Evolutionary conservation across 2,113 vertebrate species (phyloP), one percentile per base, ranked within the genome.

Genomic region (Gymnorhina tibicen): DNA sequence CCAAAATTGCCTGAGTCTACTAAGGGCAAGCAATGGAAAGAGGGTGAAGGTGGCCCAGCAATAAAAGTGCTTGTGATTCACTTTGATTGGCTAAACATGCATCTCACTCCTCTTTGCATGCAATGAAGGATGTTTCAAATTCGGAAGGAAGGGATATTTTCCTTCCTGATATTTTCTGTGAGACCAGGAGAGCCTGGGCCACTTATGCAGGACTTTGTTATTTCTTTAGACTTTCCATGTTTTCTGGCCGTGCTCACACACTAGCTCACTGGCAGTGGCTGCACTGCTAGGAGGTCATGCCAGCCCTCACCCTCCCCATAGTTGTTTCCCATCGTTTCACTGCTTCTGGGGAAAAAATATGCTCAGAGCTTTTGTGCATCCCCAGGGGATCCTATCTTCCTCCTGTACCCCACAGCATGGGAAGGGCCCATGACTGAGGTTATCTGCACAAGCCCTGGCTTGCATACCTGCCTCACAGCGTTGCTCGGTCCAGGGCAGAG

Each of bases 391-490:
- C 27, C 32, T 9, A 1, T 76, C 68, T 66, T 72, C 35, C 30
- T 53, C 28, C 67, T 70, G 44, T 26, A 27, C 26, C 17, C 28
- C 13, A 4, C 0, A 27, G 4, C 0, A 0, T 0, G 3, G 58
- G 32, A 72, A 69, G 10, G 22, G n/a, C 32, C 27, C 1, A 3
- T 33, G 72, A 16, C 49, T 1, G 6, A 85, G 58, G n/a, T 37
- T 37, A 22, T 17, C 46, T 76, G 67, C 74, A 62, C 53, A 49
- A 92, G 82, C n/a, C 46, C 53, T 69, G 46, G 28, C 82, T 80
- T 73, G 67, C 1, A 0, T 13, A 21, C 13, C 26, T 85, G 79
- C n/a, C 70, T 60, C 0, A 0, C 63, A 58, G 82, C 0, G 0
- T 62, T 92, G 50, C 49, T 90, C 0, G 0, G 35, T 58, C 44